Evolutionary conservation across 2,888 invertebrate genomes (phyloP), one percentile per base, ranked within the genome.

Genomic region (Stenolophus ochropezus): DNA sequence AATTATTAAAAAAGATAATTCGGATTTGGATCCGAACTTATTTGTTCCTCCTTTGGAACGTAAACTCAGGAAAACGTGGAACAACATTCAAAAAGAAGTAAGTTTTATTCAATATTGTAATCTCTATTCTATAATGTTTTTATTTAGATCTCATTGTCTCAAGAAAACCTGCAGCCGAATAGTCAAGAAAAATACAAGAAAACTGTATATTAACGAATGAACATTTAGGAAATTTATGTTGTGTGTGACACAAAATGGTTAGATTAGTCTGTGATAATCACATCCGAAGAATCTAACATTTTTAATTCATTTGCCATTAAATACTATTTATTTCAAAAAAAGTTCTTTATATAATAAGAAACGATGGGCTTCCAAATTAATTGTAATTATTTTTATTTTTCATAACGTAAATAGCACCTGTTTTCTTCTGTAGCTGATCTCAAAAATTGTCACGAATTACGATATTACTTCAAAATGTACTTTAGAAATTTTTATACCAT

Each of bases 11-110:
- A 86, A 84, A 83, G 73, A 85, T 82, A 75, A 88, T 85, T 82
- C 88, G 85, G 84, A 89, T 69, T 88, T 90, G 58, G 92, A 93
- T 86, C 91, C 92, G 0, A 91, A 91, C 86, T 89, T 93, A 11
- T 93, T 93, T 86, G 88, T 91, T 61, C 91, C 92, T 1, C 89
- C 91, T 0, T 56, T 80, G 5, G 80, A 80, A 73, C 53, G 73
- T 23, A 80, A 56, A 56, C 23, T 80, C 20, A 51, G 80, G 14
- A 80, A 73, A 42, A 20, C 21, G 3, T 25, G 51, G 53, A 51
- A n/a, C 11, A 58, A n/a, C 18, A 21, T 58, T 42, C 18, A 42
- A 42, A 80, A 73, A 58, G 80, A 80, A 71, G 79, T 79, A 53
- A 27, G 42, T 77, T 18, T n/a, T 25, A 20, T n/a, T 18, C 6